Base-by-base conservation (phyloP, 2,888 invertebrate genomes). In the Rhamnusium bicolor region DNA sequence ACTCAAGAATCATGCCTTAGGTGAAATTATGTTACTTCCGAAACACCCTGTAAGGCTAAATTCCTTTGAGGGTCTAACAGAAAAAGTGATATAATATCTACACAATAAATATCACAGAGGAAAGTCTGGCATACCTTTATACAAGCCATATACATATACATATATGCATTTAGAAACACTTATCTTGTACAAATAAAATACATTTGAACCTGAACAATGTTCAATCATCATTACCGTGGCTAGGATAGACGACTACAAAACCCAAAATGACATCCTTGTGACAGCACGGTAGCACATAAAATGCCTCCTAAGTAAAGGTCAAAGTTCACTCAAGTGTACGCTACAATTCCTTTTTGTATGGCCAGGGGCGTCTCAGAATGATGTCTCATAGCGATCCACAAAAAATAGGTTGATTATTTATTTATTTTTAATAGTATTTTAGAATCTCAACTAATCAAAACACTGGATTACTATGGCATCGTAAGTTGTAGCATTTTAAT, bases 271-370 rank as follows among this genome's bases (percentile, higher is more conserved):
- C 69, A 70, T 46, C 40, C 47, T 69, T 21, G 21, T 62, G 62
- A 70, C 53, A 56, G 68, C 70, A 40, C 56, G 62, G 61, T 56
- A 70, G 27, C 29, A 46, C 21, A 66, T 70, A 67, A 70, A 67
- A 49, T 54, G 54, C 58, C 24, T 32, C 29, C 66, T 32, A 56
- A 62, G 66, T 61, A 66, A 70, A 70, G 73, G 70, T 70, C 73
- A 67, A 73, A 73, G 73, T 67, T 73, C 73, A 70, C 32, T 70
- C 49, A 63, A 70, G 67, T 66, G 65, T 58, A 29, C 61, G 49
- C 60, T 24, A 63, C 56, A 72, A 32, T 47, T 51, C 32, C 27
- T 46, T 29, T 40, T 54, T 65, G 65, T 19, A 58, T 27, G 7
- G 7, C 18, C 73, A 73, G 40, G 27, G 53, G 69, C 69, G 69